Base-by-base conservation (phyloP, 2,113 vertebrate genomes). In the Urocitellus parryii region DNA sequence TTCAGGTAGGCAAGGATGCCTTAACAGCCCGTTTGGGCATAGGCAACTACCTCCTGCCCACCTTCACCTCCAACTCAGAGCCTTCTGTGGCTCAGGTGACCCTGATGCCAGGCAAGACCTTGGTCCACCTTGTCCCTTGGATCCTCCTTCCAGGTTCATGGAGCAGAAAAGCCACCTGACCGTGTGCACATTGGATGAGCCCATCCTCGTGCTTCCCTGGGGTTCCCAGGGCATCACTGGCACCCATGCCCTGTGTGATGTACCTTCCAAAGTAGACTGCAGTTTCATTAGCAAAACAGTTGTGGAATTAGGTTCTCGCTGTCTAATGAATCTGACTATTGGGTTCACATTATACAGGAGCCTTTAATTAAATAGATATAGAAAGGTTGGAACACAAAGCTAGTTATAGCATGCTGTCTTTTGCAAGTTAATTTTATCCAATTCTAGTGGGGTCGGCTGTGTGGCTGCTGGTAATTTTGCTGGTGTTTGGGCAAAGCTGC, bases 1-100 rank as follows among this genome's bases (percentile, higher is more conserved):
- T 98, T 99, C 99, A 99, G 99, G 99, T 99, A 99, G 98, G 98
- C 91, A 2, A 37, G 42, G 74, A 0, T 1, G 24, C 58, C 63
- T 39, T 63, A 34, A 24, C 14, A 9, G 61, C 32, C 10, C 14
- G 0, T 13, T 12, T 0, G 14, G 74, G 84, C 37, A 7, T 8
- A 4, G 63, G 45, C 70, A 32, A 9, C 74, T 45, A 34, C 79
- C 70, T 87, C 25, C 45, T 72, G 53, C 14, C 91, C 11, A 1
- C n/a, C 32, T n/a, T 17, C 7, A 0, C 48, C n/a, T 37, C 48
- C 22, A 11, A 6, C 39, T 29, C 37, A 29, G 78, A 74, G 27
- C 20, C 82, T 17, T 17, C 63, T 51, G 12, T 45, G 32, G 29
- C 42, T 2, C 1, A 2, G 45, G 5, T n/a, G 22, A 67, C 56